Base-by-base conservation (phyloP, 2,113 vertebrate species). In the Trematomus loennbergii region DNA sequence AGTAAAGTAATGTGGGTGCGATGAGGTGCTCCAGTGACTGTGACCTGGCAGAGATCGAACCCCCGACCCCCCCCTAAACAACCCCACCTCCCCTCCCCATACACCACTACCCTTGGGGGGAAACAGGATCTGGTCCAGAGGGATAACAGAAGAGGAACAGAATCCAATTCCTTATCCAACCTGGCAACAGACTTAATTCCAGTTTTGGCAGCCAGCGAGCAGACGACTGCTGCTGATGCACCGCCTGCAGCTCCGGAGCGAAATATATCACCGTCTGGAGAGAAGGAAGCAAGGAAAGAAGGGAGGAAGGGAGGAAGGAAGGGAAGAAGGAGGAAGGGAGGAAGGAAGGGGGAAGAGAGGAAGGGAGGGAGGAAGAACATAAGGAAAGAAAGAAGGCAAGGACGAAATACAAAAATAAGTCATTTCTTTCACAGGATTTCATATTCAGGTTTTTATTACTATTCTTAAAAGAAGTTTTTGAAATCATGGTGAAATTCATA, bases 51-150 rank as follows among this genome's bases (percentile, higher is more conserved):
- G 54, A 80, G 85, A 79, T 81, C 66, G 75, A 75, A 88, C 88
- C 87, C 20, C 89, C 87, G 57, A 60, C n/a, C 22, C 17, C 70
- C 33, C 67, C 62, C 25, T 5, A 20, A 2, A 13, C 52, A 20
- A n/a, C 65, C 33, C 20, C 72, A 12, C 43, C 79, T 74, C 67
- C 76, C 25, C 50, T 3, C 63, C 13, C 7, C 16, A 40, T 8
- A 40, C 70, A 17, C 68, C 68, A 66, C 40, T 13, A 29, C 75
- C 73, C 84, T 65, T 10, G 84, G 77, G 53, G 3, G 10, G 8
- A 10, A 61, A 78, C 88, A 86, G 89, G 86, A 93, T 91, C 89
- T 93, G 90, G 85, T 89, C 91, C 88, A 92, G 89, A 77, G 88
- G 91, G 90, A 92, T 92, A 93, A 93, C 88, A 89, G 88, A 78